Evolutionary conservation across 2,888 invertebrate genomes (phyloP).

Genomic region (Clostera curtula): DNA sequence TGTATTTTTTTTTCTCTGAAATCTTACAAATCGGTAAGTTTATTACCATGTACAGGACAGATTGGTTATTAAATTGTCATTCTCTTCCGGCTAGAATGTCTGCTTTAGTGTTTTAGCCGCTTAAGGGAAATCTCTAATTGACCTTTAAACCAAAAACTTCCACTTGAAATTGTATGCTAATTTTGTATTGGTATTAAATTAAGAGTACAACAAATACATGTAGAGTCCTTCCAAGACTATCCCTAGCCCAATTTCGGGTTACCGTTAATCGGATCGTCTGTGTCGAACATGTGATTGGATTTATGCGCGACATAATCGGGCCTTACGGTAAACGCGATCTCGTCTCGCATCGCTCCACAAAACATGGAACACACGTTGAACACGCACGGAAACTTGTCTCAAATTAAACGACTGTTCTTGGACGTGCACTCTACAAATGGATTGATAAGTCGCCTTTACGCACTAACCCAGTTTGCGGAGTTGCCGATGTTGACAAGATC

Average conservation of each 20-base stretch:
- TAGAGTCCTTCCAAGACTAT: too few relatives aligned
- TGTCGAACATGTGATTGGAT: constrained; percentile 38
- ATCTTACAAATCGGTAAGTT: too few relatives aligned
- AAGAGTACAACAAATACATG: too few relatives aligned
- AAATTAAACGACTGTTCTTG: constrained; percentile 20
- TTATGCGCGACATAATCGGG: constrained; percentile 66
- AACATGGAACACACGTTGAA: constrained; percentile 26
- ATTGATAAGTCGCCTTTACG: constrained; percentile 10
- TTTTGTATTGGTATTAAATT: too few relatives aligned
- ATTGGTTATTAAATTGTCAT: too few relatives aligned
- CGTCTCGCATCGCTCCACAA: constrained; percentile 33
- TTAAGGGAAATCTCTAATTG: too few relatives aligned
- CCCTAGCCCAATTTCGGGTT: constrained; percentile 53
- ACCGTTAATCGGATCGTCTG: constrained; percentile 49
- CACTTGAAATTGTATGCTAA: too few relatives aligned
- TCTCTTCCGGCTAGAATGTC: too few relatives aligned
- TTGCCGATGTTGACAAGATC: not conserved
- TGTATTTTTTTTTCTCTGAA: too few relatives aligned
- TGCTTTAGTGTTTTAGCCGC: too few relatives aligned
- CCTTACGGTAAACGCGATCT: constrained; percentile 50
- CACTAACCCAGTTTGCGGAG: constrained; percentile 6
- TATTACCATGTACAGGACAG: too few relatives aligned
- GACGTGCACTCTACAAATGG: constrained; percentile 17
- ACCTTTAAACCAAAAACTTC: too few relatives aligned
- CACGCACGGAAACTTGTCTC: constrained; percentile 17